phyloP scores from a whole-genome alignment of 2,797 vertebrate species.

The Chelon labrosus region DNA sequence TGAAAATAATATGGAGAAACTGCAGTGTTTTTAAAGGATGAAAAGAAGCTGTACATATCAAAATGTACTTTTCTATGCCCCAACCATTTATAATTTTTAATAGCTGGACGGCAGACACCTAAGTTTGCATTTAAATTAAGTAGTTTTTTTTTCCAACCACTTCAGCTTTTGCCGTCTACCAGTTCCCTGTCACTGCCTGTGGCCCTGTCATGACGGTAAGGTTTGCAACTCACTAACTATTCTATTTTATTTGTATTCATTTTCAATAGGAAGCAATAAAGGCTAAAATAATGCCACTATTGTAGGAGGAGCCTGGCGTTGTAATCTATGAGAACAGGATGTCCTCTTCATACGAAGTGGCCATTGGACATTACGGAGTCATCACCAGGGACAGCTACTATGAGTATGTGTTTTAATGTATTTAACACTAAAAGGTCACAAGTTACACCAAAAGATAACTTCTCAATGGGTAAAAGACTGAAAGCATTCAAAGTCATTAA shows the following conservation, averaged over 20 bases:
- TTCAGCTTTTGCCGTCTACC: slow-evolving; percentile 78
- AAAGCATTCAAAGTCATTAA: background rate
- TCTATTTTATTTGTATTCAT: background rate
- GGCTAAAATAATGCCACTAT: slow-evolving; percentile 9
- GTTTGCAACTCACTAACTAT: background rate
- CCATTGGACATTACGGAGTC: slow-evolving; percentile 54
- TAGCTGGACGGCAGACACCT: no score
- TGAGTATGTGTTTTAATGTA: slow-evolving; percentile 67
- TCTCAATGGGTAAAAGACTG: background rate
- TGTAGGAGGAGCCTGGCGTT: slow-evolving; percentile 68
- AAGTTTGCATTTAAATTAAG: no score
- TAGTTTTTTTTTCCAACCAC: no score
- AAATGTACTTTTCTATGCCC: no score
- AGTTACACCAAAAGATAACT: background rate
- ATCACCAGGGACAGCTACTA: slow-evolving; percentile 81
- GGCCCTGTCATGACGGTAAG: slow-evolving; percentile 71
- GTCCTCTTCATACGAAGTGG: slow-evolving; percentile 66
- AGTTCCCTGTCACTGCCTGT: slow-evolving; percentile 77
- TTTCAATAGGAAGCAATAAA: slow-evolving; percentile 4
- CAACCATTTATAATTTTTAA: no score
- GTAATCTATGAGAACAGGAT: slow-evolving; percentile 81
- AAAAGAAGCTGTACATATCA: no score
- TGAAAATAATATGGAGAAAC: no score
- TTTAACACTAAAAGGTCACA: slow-evolving; percentile 2
- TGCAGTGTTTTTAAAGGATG: no score